A percentile compares a stretch with the other conserved stretches of the same genome.
These are phyloP conservation scores for Physella acuta DNA, from an alignment of 1,140 invertebrate genomes.

Conservation along the genomic window DNA sequence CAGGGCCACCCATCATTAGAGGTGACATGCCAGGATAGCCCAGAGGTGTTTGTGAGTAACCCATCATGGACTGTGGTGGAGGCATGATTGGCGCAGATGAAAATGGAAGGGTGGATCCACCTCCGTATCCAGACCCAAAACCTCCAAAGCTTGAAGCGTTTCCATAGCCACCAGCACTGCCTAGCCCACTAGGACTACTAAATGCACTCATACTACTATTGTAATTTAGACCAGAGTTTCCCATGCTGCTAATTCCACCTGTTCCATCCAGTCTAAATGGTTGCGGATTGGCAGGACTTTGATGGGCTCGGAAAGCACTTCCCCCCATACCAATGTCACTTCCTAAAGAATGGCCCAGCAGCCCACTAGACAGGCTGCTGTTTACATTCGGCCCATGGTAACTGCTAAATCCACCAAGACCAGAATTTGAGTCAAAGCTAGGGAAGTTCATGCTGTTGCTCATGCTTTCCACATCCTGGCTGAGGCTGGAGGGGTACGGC, in stretches of 20 bases:
- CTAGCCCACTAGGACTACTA: not conserved
- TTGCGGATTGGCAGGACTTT: slow-evolving; percentile 16
- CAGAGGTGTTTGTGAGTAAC: slow-evolving; percentile 16
- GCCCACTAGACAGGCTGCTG: not conserved
- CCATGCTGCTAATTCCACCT: slow-evolving; percentile 6
- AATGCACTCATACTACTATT: slow-evolving; percentile 24
- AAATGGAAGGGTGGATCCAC: slow-evolving; percentile 8
- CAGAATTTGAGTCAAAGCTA: not conserved
- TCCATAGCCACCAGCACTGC: slow-evolving; percentile 3
- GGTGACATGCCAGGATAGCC: slow-evolving; percentile 25
- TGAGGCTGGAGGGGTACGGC: not conserved
- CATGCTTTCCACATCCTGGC: not conserved
- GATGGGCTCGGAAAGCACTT: slow-evolving; percentile 24
- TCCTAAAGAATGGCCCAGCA: not conserved
- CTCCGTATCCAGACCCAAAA: slow-evolving; percentile 12
- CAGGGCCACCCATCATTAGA: slow-evolving; percentile 12
- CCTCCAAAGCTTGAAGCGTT: slow-evolving; percentile 13
- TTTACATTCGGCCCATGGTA: not conserved
- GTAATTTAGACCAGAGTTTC: slow-evolving; percentile 10
- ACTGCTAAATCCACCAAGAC: not conserved
- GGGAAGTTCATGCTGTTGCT: not conserved
- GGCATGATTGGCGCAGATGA: slow-evolving; percentile 14
- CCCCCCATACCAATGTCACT: slow-evolving; percentile 12
- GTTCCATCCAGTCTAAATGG: slow-evolving; percentile 5
- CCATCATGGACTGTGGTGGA: slow-evolving; percentile 25